phyloP scores from a whole-genome alignment of 2,888 invertebrate genomes.

The Thumatha senex region DNA sequence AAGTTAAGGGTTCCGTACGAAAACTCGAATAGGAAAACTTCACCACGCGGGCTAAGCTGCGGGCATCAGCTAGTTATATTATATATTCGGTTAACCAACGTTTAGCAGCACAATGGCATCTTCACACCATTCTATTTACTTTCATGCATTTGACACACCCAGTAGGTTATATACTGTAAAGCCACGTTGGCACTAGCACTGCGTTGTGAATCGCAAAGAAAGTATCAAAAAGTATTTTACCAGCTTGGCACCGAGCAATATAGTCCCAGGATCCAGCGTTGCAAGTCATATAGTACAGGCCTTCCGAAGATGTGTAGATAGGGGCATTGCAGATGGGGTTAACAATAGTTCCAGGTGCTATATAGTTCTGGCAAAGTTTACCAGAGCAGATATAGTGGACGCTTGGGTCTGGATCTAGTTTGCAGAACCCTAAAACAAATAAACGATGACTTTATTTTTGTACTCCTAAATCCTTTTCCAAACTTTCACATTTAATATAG shows the following conservation, averaged over 20 bases:
- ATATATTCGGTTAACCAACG: too few species aligned
- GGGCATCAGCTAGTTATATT: too few species aligned
- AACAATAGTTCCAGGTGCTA: slow-evolving; percentile 2
- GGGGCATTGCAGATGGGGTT: slow-evolving; percentile 2
- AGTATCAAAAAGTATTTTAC: not conserved
- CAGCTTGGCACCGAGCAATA: slow-evolving; percentile 2
- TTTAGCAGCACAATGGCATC: too few species aligned
- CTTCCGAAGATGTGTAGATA: not conserved
- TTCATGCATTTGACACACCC: too few species aligned
- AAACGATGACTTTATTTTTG: not conserved
- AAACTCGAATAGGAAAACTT: too few species aligned
- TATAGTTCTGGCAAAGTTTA: not conserved
- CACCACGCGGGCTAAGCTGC: too few species aligned
- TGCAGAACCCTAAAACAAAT: slow-evolving; percentile 5
- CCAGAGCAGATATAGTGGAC: slow-evolving; percentile 1
- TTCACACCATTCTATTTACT: too few species aligned
- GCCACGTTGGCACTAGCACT: too few species aligned
- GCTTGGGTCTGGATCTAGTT: not conserved
- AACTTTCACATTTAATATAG: too few species aligned
- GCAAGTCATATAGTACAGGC: slow-evolving; percentile 2
- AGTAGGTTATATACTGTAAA: too few species aligned
- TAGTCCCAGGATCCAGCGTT: slow-evolving; percentile 1
- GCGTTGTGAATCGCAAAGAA: not conserved
- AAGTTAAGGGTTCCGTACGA: too few species aligned
- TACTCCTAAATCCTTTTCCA: not conserved